Conservation (phyloP, 2,888 invertebrate species). For the Nomada hirtipes region DNA sequence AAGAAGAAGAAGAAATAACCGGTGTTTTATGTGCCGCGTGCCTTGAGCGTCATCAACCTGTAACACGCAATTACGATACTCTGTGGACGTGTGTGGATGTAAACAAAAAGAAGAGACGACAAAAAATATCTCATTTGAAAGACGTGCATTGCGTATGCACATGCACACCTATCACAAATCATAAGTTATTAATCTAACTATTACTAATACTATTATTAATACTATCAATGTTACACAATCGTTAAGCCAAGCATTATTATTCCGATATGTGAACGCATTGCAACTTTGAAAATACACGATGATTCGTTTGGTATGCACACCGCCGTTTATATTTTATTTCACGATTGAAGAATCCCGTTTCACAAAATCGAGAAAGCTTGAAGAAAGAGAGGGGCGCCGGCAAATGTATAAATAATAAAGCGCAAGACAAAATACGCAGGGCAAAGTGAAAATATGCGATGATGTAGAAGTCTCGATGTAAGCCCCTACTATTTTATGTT, state of each 20-base stretch:
- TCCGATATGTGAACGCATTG: slow-evolving; percentile 70
- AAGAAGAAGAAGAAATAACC: slow-evolving; percentile 3
- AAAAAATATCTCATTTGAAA: slow-evolving; percentile 57
- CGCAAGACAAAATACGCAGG: no score
- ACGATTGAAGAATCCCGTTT: not conserved
- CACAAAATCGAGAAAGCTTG: not conserved
- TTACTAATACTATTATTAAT: slow-evolving; percentile 54
- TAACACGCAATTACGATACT: slow-evolving; percentile 36
- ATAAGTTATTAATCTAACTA: slow-evolving; percentile 55
- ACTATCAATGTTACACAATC: slow-evolving; percentile 44
- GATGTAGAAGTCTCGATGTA: no score
- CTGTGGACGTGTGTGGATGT: slow-evolving; percentile 13
- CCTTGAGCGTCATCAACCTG: slow-evolving; percentile 67
- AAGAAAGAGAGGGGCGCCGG: not conserved
- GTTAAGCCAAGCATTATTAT: slow-evolving; percentile 54
- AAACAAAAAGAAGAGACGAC: not conserved
- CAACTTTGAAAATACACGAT: slow-evolving; percentile 69
- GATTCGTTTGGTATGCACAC: slow-evolving; percentile 63
- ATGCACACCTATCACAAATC: slow-evolving; percentile 33
- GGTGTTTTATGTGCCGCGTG: slow-evolving; percentile 64
- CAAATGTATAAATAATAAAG: not conserved
- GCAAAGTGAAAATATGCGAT: no score
- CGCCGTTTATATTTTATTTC: slow-evolving; percentile 6
- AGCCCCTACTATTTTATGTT: no score
- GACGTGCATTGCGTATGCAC: slow-evolving; percentile 43